Evolutionary conservation across 2,113 vertebrate genomes (phyloP), one percentile per base, ranked within the genome.

Genomic region (Pongo pygmaeus): DNA sequence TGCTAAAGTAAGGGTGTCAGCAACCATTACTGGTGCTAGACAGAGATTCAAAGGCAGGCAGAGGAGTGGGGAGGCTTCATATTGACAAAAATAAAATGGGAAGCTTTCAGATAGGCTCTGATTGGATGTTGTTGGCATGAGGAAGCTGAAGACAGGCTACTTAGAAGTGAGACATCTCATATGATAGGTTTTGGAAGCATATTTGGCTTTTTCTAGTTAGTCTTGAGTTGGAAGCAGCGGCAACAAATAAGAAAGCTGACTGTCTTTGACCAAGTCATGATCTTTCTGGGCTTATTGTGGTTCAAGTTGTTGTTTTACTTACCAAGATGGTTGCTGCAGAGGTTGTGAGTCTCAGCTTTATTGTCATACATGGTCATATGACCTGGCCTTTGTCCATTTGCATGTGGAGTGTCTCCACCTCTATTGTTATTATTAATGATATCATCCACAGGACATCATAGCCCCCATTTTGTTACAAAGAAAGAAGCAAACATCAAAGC

Each of bases 341-440:
- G 32, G 5, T 0, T 61, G 48, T 14, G 77, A n/a, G 8, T 72
- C 61, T 27, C n/a, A 38, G 8, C 75, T 61, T 32, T 61, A 2
- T 61, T 69, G 40, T 55, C 8, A 4, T 0, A 1, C 4, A 7
- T 8, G 11, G 18, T 38, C 72, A 1, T 2, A 8, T 6, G 11
- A 16, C 30, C 78, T 79, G 46, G 46, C 22, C 72, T 20, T 25
- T 35, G 40, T 46, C 11, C 35, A 20, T 50, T 85, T 79, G 12
- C 79, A 8, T 61, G n/a, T 8, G 35, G 18, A 59, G 35, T 38
- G 18, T 88, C 35, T 23, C 25, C n/a, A 5, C 84, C 14, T 30
- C 25, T n/a, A 3, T 50, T 48, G 30, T 70, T 5, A 22, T 35
- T 55, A 25, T 59, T 80, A 84, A n/a, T 25, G 46, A 61, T 25